These are phyloP conservation scores for Etheostoma cragini DNA, from an alignment of 2,113 vertebrate species.

Conservation along the genomic window DNA sequence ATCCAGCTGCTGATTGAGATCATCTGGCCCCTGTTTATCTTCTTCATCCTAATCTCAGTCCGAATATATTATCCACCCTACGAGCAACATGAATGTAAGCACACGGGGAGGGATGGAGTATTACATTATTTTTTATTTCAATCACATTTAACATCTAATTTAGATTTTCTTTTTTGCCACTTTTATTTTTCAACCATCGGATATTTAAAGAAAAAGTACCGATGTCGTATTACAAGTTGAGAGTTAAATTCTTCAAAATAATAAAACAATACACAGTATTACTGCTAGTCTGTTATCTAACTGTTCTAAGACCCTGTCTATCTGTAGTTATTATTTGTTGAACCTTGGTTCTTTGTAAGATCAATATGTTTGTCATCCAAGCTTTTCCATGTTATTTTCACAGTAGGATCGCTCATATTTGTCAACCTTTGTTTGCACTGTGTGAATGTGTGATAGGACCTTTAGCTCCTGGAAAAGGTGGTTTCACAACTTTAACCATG, in stretches of 20 bases:
- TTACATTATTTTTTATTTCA: neutral
- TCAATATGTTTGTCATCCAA: slow-evolving; percentile 31
- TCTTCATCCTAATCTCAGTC: slow-evolving; percentile 97
- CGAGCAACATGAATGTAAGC: slow-evolving; percentile 95
- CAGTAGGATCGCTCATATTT: slow-evolving; percentile 12
- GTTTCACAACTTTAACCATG: slow-evolving; percentile 32
- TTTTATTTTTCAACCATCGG: neutral
- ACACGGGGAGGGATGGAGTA: neutral
- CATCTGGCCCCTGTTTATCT: slow-evolving; percentile 97
- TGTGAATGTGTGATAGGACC: slow-evolving; percentile 33
- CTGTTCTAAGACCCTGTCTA: neutral
- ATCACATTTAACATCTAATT: neutral
- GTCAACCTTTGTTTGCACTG: slow-evolving; percentile 72
- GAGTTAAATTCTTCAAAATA: neutral
- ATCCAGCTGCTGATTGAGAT: slow-evolving; percentile 95
- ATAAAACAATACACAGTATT: neutral
- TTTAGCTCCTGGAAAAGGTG: slow-evolving; percentile 18
- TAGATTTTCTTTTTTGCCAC: too few relatives aligned
- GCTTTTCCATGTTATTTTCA: slow-evolving; percentile 36
- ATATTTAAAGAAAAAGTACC: neutral
- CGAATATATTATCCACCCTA: slow-evolving; percentile 94
- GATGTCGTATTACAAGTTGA: neutral
- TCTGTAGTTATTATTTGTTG: neutral
- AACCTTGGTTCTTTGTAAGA: slow-evolving; percentile 6
- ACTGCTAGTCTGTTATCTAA: neutral